Conservation (phyloP, 2,113 vertebrate species). For the Lagopus leucura region DNA sequence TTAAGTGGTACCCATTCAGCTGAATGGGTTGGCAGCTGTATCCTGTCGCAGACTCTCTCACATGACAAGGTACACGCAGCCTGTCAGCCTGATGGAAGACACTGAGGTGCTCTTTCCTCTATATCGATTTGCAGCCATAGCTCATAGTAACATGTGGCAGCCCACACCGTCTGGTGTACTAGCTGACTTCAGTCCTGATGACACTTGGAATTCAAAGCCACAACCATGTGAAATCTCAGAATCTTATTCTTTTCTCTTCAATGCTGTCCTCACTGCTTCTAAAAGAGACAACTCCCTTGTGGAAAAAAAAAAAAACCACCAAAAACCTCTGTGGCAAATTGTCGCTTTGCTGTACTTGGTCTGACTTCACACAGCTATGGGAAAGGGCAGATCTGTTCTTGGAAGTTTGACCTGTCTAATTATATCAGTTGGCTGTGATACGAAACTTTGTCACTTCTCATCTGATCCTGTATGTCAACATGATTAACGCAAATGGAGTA, state of each 20-base stretch:
- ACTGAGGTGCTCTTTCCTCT: not conserved
- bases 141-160: not conserved
- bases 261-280: not conserved
- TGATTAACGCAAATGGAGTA: not conserved
- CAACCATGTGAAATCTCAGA: not conserved
- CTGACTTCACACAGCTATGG: not conserved
- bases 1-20: not conserved
- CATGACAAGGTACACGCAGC: not conserved
- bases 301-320: not conserved
- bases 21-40: not conserved
- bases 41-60: not conserved
- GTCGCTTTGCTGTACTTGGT: not conserved
- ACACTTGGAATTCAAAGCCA: not conserved
- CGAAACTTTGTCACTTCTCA: conserved; percentile 3
- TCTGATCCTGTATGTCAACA: conserved; percentile 16
- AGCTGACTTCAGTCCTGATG: not conserved
- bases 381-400: conserved; percentile 10
- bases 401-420: not conserved
- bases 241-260: not conserved
- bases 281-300: not conserved
- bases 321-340: not conserved
- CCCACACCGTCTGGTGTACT: not conserved
- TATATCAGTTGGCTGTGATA: not conserved
- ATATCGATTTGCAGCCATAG: not conserved
- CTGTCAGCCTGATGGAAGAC: not conserved